phyloP scores from a whole-genome alignment of 2,888 invertebrate genomes.

The Fabriciana adippe region DNA sequence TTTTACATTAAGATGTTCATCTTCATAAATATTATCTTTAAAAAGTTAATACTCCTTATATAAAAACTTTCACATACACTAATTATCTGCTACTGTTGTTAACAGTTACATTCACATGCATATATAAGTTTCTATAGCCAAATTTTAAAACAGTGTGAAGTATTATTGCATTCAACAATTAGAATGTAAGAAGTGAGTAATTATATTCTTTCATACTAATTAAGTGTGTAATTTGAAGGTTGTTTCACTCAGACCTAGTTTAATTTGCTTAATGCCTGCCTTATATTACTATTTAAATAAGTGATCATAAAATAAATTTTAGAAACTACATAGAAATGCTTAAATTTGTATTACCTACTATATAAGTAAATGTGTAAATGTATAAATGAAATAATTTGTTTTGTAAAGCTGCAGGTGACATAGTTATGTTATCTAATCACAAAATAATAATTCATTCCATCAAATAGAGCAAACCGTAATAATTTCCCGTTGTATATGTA shows the following conservation, averaged over 20 bases:
- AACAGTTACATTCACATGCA: slow-evolving; percentile 30
- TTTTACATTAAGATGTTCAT: too few species aligned
- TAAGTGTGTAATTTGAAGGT: slow-evolving; percentile 38
- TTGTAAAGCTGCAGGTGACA: too few species aligned
- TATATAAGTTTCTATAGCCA: slow-evolving; percentile 17
- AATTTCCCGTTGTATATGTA: neutral
- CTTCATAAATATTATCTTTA: slow-evolving; percentile 1
- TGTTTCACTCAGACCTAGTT: slow-evolving; percentile 32
- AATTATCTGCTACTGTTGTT: slow-evolving; percentile 24
- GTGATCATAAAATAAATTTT: neutral
- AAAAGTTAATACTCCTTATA: neutral
- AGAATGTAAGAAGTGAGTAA: slow-evolving; percentile 36
- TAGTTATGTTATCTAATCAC: too few species aligned
- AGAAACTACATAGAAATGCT: neutral
- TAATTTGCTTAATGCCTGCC: slow-evolving; percentile 12
- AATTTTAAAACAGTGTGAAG: slow-evolving; percentile 30
- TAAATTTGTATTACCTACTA: too few species aligned
- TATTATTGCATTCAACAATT: slow-evolving; percentile 31
- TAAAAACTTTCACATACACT: slow-evolving; percentile 30
- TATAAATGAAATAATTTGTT: too few species aligned
- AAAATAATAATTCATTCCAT: too few species aligned
- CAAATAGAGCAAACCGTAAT: neutral
- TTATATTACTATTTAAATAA: too few species aligned
- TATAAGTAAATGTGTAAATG: too few species aligned
- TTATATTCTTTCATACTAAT: slow-evolving; percentile 38